These are phyloP conservation scores for Protomyctophum bolini DNA, from an alignment of 2,113 vertebrate species.

Conservation along the genomic window DNA sequence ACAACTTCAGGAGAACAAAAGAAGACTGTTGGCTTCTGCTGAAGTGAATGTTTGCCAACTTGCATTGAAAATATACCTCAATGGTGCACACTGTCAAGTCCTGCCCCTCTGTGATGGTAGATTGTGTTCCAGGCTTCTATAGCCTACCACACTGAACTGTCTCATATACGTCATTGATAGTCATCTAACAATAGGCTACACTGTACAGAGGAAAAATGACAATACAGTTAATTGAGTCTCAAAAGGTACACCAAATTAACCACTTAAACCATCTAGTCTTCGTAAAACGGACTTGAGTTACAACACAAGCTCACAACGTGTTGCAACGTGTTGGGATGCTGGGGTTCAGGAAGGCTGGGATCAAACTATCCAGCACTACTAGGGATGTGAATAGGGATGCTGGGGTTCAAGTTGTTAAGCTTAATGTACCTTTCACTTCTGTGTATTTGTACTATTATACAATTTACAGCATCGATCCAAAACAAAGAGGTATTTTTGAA, in stretches of 20 bases:
- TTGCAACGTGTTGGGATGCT: too few relatives aligned
- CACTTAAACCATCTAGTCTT: background rate
- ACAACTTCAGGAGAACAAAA: constrained; percentile 33
- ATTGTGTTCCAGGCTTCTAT: constrained; percentile 44
- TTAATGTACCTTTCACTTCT: too few relatives aligned
- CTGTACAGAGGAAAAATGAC: constrained; percentile 20
- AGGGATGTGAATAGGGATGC: too few relatives aligned
- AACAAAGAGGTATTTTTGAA: background rate
- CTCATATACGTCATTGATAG: constrained; percentile 17
- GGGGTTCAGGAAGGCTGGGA: too few relatives aligned
- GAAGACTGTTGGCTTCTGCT: constrained; percentile 32
- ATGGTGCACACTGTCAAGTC: constrained; percentile 62
- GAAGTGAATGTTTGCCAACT: constrained; percentile 40
- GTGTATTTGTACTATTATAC: constrained; percentile 1
- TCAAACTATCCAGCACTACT: too few relatives aligned
- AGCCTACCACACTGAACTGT: constrained; percentile 22
- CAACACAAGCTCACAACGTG: background rate
- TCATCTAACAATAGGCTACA: constrained; percentile 28
- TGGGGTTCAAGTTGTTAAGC: too few relatives aligned
- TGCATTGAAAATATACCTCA: constrained; percentile 63
- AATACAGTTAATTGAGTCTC: constrained; percentile 21
- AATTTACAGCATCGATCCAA: background rate
- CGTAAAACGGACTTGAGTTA: background rate
- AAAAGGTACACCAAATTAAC: constrained; percentile 16
- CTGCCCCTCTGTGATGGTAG: constrained; percentile 37